A percentile compares a stretch with the other conserved stretches of the same genome.
These are phyloP conservation scores for Cirrhinus molitorella DNA, from an alignment of 2,797 vertebrate genomes.

Conservation along the genomic window DNA sequence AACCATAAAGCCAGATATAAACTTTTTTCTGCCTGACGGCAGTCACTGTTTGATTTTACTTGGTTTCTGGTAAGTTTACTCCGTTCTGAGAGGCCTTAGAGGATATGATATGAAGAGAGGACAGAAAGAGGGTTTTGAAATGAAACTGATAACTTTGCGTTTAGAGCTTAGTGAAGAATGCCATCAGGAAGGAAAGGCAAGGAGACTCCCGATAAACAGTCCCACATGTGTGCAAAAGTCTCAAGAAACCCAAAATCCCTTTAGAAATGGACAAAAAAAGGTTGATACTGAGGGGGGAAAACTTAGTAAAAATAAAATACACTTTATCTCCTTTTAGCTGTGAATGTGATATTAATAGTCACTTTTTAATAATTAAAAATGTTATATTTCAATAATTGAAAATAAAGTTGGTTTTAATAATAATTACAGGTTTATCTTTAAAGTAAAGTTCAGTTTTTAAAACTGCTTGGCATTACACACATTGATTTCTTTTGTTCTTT, in stretches of 20 bases:
- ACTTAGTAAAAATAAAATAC: no score
- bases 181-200: slow-evolving; percentile 63
- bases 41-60: background rate
- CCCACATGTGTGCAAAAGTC: slow-evolving; percentile 62
- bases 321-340: no score
- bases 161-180: slow-evolving; percentile 54
- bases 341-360: no score
- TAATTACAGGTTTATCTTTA: no score
- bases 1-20: background rate
- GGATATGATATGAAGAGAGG: background rate
- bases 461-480: background rate
- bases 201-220: slow-evolving; percentile 47
- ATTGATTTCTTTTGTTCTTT: background rate
- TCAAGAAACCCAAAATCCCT: slow-evolving; percentile 22
- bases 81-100: background rate
- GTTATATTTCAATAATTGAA: no score
- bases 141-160: slow-evolving; percentile 38
- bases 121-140: background rate
- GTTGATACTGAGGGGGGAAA: no score
- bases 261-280: slow-evolving; percentile 6
- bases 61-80: slow-evolving; percentile 20
- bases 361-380: no score
- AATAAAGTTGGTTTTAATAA: no score
- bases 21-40: background rate
- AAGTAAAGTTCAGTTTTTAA: background rate